Base-by-base conservation (phyloP, 35 echinoderm and acorn worm genomes). In the Acanthaster planci region DNA sequence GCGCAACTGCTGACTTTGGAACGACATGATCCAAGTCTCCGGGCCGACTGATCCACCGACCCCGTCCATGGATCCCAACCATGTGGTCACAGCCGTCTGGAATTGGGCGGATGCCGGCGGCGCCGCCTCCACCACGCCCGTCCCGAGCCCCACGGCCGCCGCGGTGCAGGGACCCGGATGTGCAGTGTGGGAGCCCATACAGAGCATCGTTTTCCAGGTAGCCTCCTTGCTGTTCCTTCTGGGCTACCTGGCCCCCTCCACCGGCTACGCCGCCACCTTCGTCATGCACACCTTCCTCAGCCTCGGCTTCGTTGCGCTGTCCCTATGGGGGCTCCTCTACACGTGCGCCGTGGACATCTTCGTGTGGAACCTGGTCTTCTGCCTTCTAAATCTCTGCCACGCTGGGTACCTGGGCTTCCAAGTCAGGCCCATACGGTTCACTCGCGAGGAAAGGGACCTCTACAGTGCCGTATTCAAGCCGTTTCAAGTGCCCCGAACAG, bases 381-480 rank as follows among this genome's bases (percentile, higher is more conserved):
- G 78, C 35, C 2, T 89, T 37, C 79, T 94, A 1, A 91, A 94
- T 79, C 5, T 89, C 5, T 78, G 58, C 42, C 92, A 99, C 77
- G 59, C 86, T 51, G 82, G 75, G 39, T 99, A 92, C 58, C 76
- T 89, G 6, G 76, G 64, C 0, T 89, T 78, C 76, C 84, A 52
- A 16, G 68, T 91, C 36, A 76, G 96, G 39, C 96, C 96, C 38
- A 89, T 92, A 10, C 77, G 58, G 10, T 36, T 99, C 14, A 94
- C 84, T 14, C 52, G 82, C 37, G 96, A 99, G 64, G 53, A 88
- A 27, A 88, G 77, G n/a, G 96, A 99, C 35, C 82, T 99, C 0
- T 99, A 92, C 47, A 77, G 86, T 8, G 29, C 67, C 17, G 86
- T 94, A 40, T 99, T 99, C 76, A 87, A 91, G 93, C 88, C 96